Percentiles rank a stretch among this genome's conserved stretches.
phyloP scores from a whole-genome alignment of 2,113 vertebrate genomes.

The Malurus melanocephalus region DNA sequence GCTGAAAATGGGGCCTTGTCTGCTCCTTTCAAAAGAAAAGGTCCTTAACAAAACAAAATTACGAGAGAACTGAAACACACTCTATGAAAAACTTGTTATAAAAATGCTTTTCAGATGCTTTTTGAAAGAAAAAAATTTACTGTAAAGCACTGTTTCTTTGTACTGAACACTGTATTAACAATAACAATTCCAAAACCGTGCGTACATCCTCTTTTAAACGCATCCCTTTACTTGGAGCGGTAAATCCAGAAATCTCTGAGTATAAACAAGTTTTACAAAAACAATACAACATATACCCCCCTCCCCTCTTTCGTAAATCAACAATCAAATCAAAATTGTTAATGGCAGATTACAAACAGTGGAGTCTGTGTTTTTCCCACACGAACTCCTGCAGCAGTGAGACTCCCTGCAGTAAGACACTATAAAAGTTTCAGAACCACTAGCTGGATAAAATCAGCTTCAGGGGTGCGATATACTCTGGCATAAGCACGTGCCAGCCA shows the following conservation, averaged over 20 bases:
- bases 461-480: accelerated
- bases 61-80: neutral
- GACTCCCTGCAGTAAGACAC: neutral
- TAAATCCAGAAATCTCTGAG: neutral
- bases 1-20: neutral
- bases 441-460: neutral
- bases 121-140: neutral
- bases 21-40: slow-evolving; percentile 22
- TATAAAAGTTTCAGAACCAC: neutral
- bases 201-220: neutral
- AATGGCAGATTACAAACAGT: neutral
- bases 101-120: neutral
- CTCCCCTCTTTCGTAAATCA: neutral
- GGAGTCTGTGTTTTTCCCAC: neutral
- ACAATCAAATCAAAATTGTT: neutral
- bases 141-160: neutral
- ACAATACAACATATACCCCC: accelerated
- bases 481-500: neutral
- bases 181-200: accelerated
- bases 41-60: slow-evolving; percentile 33
- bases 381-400: neutral
- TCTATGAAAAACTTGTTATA: neutral
- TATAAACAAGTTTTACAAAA: accelerated
- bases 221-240: neutral
- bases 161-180: neutral